phyloP scores from a whole-genome alignment of 2,888 invertebrate species.

The Hipparchia sbordonii region DNA sequence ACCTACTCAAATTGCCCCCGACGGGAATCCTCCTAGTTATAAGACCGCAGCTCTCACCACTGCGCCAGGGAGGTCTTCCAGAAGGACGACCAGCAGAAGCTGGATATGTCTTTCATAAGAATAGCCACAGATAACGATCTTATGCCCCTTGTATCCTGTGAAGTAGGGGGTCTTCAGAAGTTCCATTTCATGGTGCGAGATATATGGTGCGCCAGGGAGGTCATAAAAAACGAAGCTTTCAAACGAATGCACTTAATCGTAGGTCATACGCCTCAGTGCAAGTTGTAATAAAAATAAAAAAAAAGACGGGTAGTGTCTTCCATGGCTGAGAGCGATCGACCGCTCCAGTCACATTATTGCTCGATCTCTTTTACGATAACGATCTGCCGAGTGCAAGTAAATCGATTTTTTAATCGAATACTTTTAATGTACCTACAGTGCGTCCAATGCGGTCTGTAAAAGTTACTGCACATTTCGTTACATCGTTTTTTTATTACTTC shows the following conservation, averaged over 20 bases:
- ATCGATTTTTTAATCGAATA: constrained; percentile 35
- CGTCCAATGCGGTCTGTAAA: constrained; percentile 12
- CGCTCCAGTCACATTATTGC: constrained; percentile 28
- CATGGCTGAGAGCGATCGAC: neutral
- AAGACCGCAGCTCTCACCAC: too few species aligned
- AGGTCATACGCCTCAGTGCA: neutral
- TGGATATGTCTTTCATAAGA: too few species aligned
- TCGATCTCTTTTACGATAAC: constrained; percentile 39
- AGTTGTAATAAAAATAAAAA: constrained; percentile 11
- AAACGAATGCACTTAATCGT: neutral
- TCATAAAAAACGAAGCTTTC: neutral
- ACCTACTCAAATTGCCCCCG: too few species aligned
- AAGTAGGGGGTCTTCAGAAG: too few species aligned
- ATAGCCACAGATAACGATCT: too few species aligned
- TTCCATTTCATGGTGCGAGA: too few species aligned
- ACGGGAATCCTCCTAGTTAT: too few species aligned
- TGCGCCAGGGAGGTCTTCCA: too few species aligned
- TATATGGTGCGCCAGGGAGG: too few species aligned
- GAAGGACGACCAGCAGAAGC: too few species aligned
- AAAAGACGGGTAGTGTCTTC: too few species aligned
- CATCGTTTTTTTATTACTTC: neutral
- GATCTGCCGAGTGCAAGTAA: constrained; percentile 43
- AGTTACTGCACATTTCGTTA: constrained; percentile 10
- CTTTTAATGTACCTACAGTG: constrained; percentile 23
- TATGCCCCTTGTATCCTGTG: too few species aligned